Conservation (phyloP, 2,888 invertebrate species). For the Catocala fraxini region DNA sequence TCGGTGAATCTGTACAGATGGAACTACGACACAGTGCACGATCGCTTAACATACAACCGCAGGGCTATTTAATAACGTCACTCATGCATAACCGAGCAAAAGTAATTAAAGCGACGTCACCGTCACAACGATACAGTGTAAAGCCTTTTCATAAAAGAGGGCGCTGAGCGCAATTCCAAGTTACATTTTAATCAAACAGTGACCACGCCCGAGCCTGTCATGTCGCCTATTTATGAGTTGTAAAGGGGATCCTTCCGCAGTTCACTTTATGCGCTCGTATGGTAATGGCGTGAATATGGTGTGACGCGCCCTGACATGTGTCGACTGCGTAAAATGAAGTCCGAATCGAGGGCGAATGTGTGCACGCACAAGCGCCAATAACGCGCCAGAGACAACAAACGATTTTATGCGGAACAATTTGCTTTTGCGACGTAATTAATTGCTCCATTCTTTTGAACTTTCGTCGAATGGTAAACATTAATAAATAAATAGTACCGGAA, state of each 20-base stretch:
- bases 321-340: constrained; percentile 79
- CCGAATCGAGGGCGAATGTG: constrained; percentile 63
- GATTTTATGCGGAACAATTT: constrained; percentile 39
- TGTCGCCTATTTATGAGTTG: constrained; percentile 79
- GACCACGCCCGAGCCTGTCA: constrained; percentile 76
- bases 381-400: constrained; percentile 35
- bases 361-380: constrained; percentile 50
- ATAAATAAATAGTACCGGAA: constrained; percentile 20
- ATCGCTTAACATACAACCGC: constrained; percentile 61
- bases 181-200: constrained; percentile 83
- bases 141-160: constrained; percentile 67
- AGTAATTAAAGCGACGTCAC: constrained; percentile 78
- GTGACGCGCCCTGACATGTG: constrained; percentile 82
- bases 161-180: constrained; percentile 65
- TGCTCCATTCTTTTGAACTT: constrained; percentile 43
- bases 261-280: constrained; percentile 74
- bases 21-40: constrained; percentile 41
- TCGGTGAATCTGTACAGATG: constrained; percentile 42
- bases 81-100: constrained; percentile 71
- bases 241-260: constrained; percentile 75
- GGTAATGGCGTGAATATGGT: constrained; percentile 79
- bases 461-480: constrained; percentile 25
- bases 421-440: constrained; percentile 43
- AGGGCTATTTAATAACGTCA: constrained; percentile 66
- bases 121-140: constrained; percentile 64